Base-by-base conservation (phyloP, 2,113 vertebrate species). In the Myodes glareolus region DNA sequence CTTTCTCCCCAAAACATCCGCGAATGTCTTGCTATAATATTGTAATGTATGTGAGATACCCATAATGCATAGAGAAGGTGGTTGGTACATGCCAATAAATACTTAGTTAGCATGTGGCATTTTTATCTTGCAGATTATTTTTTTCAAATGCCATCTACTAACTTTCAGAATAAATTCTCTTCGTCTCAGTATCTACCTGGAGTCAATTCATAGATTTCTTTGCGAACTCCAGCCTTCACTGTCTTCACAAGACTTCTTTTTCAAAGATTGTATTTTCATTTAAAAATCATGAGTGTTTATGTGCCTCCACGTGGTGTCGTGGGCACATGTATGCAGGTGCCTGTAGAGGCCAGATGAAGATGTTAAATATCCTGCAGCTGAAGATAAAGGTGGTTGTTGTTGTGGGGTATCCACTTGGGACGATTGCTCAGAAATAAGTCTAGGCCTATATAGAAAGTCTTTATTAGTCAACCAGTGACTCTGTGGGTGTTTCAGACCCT, bases 61-160 rank as follows among this genome's bases (percentile, higher is more conserved):
- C 88, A 91, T 84, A 95, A 96, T 90, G 92, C 85, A 88, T 55
- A 94, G 88, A 89, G 91, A 94, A 89, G 72, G 86, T 94, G 52
- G n/a, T 95, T 96, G 95, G 88, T 95, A 86, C 85, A 86, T 86
- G 89, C 63, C 81, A 95, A 72, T 96, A 92, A 88, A 85, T 97
- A 84, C 81, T 95, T 95, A 72, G 42, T 93, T 97, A 84, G 67
- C 88, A 88, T 61, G 36, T 91, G 89, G 91, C 85, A 47, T 96
- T 97, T 95, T 97, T 75, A 36, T 94, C 72, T 96, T 61, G 94
- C 94, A 92, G 81, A 92, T 65, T 4, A 58, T 89, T 84, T 76
- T 76, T 63, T 47, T 47, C 42, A 70, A 72, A 81, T n/a, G 52
- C 31, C 58, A 85, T 63, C 23, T n/a, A 93, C 50, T 50, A 88